phyloP scores from a whole-genome alignment of 1,140 invertebrate species.

The Sipha flava region DNA sequence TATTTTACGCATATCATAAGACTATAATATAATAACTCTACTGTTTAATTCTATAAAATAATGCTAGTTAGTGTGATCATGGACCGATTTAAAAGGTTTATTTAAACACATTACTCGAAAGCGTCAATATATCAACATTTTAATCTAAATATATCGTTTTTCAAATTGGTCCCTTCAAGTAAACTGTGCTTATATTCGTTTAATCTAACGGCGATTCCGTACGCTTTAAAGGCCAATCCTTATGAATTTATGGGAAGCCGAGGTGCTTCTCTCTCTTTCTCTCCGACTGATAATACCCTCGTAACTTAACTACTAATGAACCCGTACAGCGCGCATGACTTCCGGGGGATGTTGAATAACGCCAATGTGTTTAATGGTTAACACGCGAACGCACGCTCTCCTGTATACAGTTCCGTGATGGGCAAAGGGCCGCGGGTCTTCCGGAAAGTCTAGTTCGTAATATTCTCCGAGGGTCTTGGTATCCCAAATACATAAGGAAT shows the following conservation, averaged over 20 bases:
- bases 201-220: background rate
- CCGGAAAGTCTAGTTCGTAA: background rate
- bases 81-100: background rate
- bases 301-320: constrained; percentile 2
- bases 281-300: background rate
- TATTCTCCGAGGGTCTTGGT: background rate
- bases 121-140: constrained; percentile 3
- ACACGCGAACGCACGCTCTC: background rate
- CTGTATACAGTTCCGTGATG: too few relatives aligned
- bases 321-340: background rate
- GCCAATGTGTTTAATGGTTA: constrained; percentile 2
- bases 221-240: background rate
- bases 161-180: background rate
- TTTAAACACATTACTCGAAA: background rate
- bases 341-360: constrained; percentile 1
- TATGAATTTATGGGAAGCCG: constrained; percentile 10
- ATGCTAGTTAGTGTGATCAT: background rate
- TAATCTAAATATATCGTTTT: constrained; percentile 1
- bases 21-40: too few relatives aligned
- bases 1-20: background rate
- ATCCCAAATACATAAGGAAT: background rate
- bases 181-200: background rate
- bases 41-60: background rate
- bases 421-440: background rate
- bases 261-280: background rate